A percentile compares a stretch with the other conserved stretches of the same genome.
These are phyloP conservation scores for Decapterus maruadsi DNA, from an alignment of 2,797 vertebrate genomes.

Conservation along the genomic window DNA sequence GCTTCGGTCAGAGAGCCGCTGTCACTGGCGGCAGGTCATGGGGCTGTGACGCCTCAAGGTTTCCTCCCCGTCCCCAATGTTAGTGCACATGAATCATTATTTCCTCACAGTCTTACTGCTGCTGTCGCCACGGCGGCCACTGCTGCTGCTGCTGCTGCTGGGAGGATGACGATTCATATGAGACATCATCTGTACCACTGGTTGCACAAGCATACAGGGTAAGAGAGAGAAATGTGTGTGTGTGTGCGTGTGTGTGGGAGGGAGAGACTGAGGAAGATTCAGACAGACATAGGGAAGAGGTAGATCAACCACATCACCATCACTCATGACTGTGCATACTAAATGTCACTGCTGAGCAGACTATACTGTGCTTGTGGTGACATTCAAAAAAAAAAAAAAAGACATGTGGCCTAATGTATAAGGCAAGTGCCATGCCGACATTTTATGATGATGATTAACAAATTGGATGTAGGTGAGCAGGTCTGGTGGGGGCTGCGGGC, in stretches of 20 bases:
- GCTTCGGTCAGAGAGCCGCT: conserved; percentile 26
- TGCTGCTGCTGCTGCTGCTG: conserved; percentile 20
- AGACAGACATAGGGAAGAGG: conserved; percentile 40
- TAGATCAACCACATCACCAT: conserved; percentile 38
- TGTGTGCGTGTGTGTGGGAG: conserved; percentile 31
- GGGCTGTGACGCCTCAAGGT: conserved; percentile 42
- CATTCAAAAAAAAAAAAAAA: conserved; percentile 22
- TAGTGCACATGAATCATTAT: conserved; percentile 55
- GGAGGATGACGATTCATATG: conserved; percentile 50
- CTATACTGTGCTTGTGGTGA: conserved; percentile 34
- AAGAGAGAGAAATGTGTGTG: conserved; percentile 36
- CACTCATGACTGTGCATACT: conserved; percentile 54
- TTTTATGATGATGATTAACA: conserved; percentile 24
- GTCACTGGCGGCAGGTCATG: conserved; percentile 41
- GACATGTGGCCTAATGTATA: conserved; percentile 15
- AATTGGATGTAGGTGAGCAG: background rate
- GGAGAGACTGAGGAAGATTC: conserved; percentile 13
- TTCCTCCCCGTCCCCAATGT: conserved; percentile 28
- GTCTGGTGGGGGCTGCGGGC: conserved; percentile 10
- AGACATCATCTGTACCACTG: conserved; percentile 70
- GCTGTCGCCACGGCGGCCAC: background rate
- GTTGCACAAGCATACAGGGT: conserved; percentile 66
- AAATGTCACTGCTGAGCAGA: conserved; percentile 51
- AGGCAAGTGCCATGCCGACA: conserved; percentile 16
- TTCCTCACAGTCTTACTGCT: conserved; percentile 29